Conservation (phyloP, 2,113 vertebrate genomes). For the Tragelaphus scriptus region DNA sequence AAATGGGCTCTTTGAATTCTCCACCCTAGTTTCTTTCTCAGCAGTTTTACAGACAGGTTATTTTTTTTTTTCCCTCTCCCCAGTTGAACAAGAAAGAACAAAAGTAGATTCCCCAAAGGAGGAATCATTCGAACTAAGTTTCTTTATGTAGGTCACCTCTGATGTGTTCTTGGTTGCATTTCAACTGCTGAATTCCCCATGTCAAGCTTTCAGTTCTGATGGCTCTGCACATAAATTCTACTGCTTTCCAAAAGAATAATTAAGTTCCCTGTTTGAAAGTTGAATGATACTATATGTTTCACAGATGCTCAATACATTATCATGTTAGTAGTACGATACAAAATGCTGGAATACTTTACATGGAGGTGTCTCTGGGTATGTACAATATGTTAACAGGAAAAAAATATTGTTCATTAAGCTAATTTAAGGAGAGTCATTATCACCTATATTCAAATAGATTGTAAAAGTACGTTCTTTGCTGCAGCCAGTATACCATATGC, state of each 20-base stretch:
- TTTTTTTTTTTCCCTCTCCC: background rate
- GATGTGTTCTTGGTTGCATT: conserved; percentile 62
- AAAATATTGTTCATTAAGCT: background rate
- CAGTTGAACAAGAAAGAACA: conserved; percentile 59
- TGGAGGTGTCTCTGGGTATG: background rate
- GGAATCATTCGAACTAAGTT: conserved; percentile 60
- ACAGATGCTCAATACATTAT: background rate
- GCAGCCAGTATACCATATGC: background rate
- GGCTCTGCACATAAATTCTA: conserved; percentile 26
- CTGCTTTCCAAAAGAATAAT: conserved; percentile 41
- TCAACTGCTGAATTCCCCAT: conserved; percentile 54
- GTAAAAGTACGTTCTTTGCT: background rate
- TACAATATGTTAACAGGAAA: background rate
- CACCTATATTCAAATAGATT: background rate
- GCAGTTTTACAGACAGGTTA: conserved; percentile 55
- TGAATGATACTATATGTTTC: background rate
- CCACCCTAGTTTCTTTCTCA: conserved; percentile 32
- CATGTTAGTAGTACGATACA: background rate
- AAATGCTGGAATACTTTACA: background rate
- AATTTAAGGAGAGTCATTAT: background rate
- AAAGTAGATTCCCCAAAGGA: conserved; percentile 70
- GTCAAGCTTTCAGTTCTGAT: conserved; percentile 54
- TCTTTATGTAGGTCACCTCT: conserved; percentile 73
- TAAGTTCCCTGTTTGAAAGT: conserved; percentile 5
- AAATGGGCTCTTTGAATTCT: conserved; percentile 5